Evolutionary conservation across 2,888 invertebrate species (phyloP).

Genomic region (Drosophila kokeensis): DNA sequence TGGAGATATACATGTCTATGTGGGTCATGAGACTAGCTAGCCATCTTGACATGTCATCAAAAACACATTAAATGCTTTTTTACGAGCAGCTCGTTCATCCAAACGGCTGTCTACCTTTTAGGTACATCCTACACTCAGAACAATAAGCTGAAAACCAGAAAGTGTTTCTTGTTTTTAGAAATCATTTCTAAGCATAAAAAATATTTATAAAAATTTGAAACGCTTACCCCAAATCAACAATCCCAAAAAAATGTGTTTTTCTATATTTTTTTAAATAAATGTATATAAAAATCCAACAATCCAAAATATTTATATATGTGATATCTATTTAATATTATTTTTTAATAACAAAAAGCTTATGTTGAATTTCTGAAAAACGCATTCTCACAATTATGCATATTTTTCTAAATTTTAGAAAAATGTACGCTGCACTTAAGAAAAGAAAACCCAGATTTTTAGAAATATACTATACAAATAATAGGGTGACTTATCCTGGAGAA

Average conservation of each 20-base stretch:
- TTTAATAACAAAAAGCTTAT: too few species aligned
- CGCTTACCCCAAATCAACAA: background rate
- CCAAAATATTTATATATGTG: too few species aligned
- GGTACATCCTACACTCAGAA: slow-evolving; percentile 22
- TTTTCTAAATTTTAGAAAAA: too few species aligned
- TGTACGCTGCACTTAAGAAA: too few species aligned
- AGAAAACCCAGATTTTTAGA: background rate
- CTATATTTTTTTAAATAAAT: background rate
- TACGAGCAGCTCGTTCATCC: slow-evolving; percentile 74
- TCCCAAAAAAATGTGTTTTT: background rate
- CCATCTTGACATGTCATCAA: slow-evolving; percentile 79
- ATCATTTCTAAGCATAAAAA: too few species aligned
- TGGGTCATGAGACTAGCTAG: slow-evolving; percentile 23
- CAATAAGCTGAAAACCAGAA: background rate
- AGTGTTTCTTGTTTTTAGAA: too few species aligned
- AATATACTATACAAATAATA: background rate
- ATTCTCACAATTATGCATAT: too few species aligned
- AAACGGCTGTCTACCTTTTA: slow-evolving; percentile 77
- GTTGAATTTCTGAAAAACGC: too few species aligned
- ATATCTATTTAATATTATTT: too few species aligned
- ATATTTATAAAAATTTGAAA: too few species aligned
- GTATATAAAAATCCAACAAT: too few species aligned
- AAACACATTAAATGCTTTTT: slow-evolving; percentile 79
- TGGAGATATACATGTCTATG: slow-evolving; percentile 5
- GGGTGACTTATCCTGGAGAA: background rate